Evolutionary conservation across 2,113 vertebrate species (phyloP), one percentile per base, ranked within the genome.

Genomic region (Prietella phreatophila): DNA sequence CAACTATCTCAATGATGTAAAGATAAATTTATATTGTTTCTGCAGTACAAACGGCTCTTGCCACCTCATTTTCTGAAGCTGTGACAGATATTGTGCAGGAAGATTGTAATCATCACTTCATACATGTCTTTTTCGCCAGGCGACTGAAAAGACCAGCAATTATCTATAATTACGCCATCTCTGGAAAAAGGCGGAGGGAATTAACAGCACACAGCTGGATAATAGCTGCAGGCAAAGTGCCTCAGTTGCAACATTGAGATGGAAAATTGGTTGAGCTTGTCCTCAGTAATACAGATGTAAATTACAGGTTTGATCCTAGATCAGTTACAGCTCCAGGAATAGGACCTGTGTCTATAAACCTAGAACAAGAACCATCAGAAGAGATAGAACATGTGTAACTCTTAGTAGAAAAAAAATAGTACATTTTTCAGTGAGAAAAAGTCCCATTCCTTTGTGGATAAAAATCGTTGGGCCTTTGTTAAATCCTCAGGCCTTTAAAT

Each of bases 71-170:
- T 84, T 82, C 55, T n/a, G 63, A 67, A 87, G 78, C 19, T n/a
- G 71, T 88, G 81, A 84, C 87, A 86, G 89, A 30, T 85, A 69
- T 89, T 42, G 85, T 53, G 61, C 90, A 87, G 63, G 60, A 39
- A 10, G 36, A 69, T 91, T 93, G 90, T 89, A 75, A 85, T 63
- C 22, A 20, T 42, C 55, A 61, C 63, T 80, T 89, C 73, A 82
- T 80, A 92, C 85, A 71, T 53, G 42, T 73, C 73, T 79, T 78
- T 33, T 83, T 65, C 61, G 63, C 86, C 87, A 81, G 17, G 17
- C 47, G 76, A 79, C 71, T 22, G 39, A 90, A 78, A 84, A 42
- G 22, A 8, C n/a, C 9, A 71, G 83, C 81, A 88, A 75, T 87
- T 79, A 78, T 58, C 85, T 84, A 5, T 90, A 85, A 90, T 85